A percentile compares a stretch with the other conserved stretches of the same genome.
phyloP scores from a whole-genome alignment of 2,888 invertebrate genomes.

The Perizoma flavofasciatum region DNA sequence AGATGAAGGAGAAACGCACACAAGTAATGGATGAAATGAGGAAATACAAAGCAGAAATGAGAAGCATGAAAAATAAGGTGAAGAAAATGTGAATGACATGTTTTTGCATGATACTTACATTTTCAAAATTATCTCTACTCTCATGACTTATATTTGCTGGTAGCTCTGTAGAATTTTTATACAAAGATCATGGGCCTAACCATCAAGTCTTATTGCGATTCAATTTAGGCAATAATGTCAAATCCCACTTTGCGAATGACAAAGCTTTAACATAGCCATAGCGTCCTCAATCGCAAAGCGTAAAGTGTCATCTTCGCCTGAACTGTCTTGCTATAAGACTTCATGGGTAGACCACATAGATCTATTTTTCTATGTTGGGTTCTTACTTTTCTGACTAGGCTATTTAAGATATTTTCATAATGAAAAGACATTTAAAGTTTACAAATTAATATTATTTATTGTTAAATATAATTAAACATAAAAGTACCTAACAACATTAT shows the following conservation, averaged over 20 bases:
- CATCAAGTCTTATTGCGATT: neutral
- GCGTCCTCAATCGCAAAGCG: too few relatives aligned
- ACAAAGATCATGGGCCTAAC: conserved; percentile 2
- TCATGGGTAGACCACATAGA: too few relatives aligned
- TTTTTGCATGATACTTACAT: conserved; percentile 1
- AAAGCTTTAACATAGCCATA: too few relatives aligned
- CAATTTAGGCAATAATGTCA: too few relatives aligned
- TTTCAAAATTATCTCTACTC: conserved; percentile 3
- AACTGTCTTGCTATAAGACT: too few relatives aligned
- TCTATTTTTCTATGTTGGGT: too few relatives aligned
- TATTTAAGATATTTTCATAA: too few relatives aligned
- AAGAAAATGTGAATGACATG: conserved; percentile 60
- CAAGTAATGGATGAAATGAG: conserved; percentile 81
- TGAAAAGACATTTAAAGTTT: conserved; percentile 30
- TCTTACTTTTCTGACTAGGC: too few relatives aligned
- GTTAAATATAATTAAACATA: conserved; percentile 60
- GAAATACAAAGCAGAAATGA: conserved; percentile 77
- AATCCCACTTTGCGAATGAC: too few relatives aligned
- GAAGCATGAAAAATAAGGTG: conserved; percentile 74
- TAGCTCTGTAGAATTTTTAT: neutral
- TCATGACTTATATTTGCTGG: neutral
- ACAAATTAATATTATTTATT: conserved; percentile 62
- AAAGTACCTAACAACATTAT: conserved; percentile 59
- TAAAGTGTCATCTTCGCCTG: too few relatives aligned
- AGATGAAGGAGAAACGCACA: conserved; percentile 70